Evolutionary conservation across 2,113 vertebrate species (phyloP), one percentile per base, ranked within the genome.

Genomic region (Pteronura brasiliensis): DNA sequence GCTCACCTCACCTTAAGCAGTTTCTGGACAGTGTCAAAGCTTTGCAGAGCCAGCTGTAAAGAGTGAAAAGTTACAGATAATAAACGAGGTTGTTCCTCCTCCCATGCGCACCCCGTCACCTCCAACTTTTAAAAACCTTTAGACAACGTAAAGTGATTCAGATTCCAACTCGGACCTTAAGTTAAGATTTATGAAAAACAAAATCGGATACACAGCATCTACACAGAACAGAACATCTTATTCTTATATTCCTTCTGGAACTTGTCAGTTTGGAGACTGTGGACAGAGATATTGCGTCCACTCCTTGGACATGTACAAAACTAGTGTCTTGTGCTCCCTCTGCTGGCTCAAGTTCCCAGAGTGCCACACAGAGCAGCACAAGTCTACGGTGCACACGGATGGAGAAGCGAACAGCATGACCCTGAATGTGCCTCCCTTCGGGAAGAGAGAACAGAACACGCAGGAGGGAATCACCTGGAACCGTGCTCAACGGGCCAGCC

Each of bases 1-100:
- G 79, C 69, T 49, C 47, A 82, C 59, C 98, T 99, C 98, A 99
- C 99, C 99, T 99, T 99, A 14, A 99, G 98, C 49, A 99, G 99
- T 89, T 99, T 99, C 99, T 99, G 99, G 96, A 99, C 97, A 29
- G 98, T 99, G 80, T 99, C 99, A 97, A 99, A 99, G 96, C 99
- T 99, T 92, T 99, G 99, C 67, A 99, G 98, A 12, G 99, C 99
- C 71, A 99, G 98, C 99, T 99, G 63, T 7, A 80, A 96, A 97
- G 52, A 97, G 49, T 14, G 96, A 94, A 25, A 96, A 25, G 77
- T 96, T 49, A 97, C 34, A 97, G 63, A 36, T 18, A 4, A 74
- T 88, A 49, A 98, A 47, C 52, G 55, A 2, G 17, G 34, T 6
- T 77, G 74, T 77, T 18, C 42, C 42, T 27, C 13, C 69, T 5